phyloP scores from a whole-genome alignment of 2,113 vertebrate genomes.

The Tonatia bakeri region DNA sequence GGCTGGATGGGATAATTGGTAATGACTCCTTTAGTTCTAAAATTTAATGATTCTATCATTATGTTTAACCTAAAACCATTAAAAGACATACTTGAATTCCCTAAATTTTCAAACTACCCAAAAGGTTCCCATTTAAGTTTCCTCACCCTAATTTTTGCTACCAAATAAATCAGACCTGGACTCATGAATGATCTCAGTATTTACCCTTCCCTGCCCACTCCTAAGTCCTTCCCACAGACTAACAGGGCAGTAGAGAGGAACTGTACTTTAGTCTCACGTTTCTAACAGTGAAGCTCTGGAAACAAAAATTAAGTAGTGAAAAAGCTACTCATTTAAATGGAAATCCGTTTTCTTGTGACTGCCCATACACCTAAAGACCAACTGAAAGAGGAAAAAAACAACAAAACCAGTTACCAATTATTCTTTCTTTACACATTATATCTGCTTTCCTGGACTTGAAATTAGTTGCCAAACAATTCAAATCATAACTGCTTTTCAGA shows the following conservation, averaged over 20 bases:
- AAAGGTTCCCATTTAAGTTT: not conserved
- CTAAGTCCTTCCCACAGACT: not conserved
- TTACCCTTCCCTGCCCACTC: not conserved
- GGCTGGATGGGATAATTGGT: not conserved
- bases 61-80: conserved; percentile 12
- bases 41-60: not conserved
- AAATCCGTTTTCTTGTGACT: conserved; percentile 26
- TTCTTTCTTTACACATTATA: not conserved
- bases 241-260: not conserved
- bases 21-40: not conserved
- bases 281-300: not conserved
- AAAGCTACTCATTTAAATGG: not conserved
- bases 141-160: not conserved
- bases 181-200: not conserved
- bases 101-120: not conserved
- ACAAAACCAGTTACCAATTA: not conserved
- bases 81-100: not conserved
- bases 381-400: not conserved
- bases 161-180: not conserved
- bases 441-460: not conserved
- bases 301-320: not conserved
- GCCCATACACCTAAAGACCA: not conserved
- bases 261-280: not conserved
- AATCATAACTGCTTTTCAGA: conserved; percentile 33
- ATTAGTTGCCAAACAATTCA: conserved; percentile 18